Percentiles rank a stretch among this genome's conserved stretches.
phyloP scores from a whole-genome alignment of 2,888 invertebrate genomes.

The Andrena dorsata region DNA sequence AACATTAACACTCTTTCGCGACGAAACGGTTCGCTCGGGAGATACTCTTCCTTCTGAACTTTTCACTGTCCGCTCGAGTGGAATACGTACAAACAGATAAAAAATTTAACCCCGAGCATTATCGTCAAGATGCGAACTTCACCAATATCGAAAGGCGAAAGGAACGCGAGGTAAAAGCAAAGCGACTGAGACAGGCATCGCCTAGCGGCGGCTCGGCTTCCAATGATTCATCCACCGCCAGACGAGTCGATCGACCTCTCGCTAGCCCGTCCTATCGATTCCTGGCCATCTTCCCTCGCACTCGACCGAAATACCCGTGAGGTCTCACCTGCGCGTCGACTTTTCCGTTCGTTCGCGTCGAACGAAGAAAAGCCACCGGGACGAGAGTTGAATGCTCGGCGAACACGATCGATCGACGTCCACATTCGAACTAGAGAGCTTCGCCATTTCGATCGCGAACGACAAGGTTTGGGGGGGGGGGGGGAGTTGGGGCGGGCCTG shows the following conservation, averaged over 20 bases:
- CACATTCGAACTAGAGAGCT: slow-evolving; percentile 10
- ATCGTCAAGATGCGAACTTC: not conserved
- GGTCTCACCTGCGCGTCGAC: slow-evolving; percentile 2
- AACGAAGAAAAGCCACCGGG: slow-evolving; percentile 66
- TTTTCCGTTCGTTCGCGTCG: slow-evolving; percentile 64
- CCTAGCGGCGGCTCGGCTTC: slow-evolving; percentile 7
- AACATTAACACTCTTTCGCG: too few relatives aligned
- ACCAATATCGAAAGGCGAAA: not conserved
- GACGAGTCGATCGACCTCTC: slow-evolving; percentile 31
- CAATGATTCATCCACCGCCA: slow-evolving; percentile 1
- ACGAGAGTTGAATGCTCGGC: not conserved
- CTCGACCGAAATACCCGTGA: not conserved
- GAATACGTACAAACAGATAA: slow-evolving; percentile 11
- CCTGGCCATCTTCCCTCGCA: too few relatives aligned
- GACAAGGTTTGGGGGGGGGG: not conserved
- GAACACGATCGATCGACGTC: slow-evolving; percentile 35
- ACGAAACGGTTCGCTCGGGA: not conserved
- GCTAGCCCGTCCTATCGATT: not conserved
- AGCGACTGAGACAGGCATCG: slow-evolving; percentile 7
- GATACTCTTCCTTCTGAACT: not conserved
- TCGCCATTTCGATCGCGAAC: slow-evolving; percentile 12
- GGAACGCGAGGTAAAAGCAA: slow-evolving; percentile 18
- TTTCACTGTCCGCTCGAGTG: not conserved
- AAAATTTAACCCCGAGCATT: slow-evolving; percentile 5
- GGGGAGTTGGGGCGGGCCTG: slow-evolving; percentile 1